Percentiles rank a stretch among this genome's conserved stretches.
These are phyloP conservation scores for Thalpophila matura DNA, from an alignment of 2,888 invertebrate species.

Conservation along the genomic window DNA sequence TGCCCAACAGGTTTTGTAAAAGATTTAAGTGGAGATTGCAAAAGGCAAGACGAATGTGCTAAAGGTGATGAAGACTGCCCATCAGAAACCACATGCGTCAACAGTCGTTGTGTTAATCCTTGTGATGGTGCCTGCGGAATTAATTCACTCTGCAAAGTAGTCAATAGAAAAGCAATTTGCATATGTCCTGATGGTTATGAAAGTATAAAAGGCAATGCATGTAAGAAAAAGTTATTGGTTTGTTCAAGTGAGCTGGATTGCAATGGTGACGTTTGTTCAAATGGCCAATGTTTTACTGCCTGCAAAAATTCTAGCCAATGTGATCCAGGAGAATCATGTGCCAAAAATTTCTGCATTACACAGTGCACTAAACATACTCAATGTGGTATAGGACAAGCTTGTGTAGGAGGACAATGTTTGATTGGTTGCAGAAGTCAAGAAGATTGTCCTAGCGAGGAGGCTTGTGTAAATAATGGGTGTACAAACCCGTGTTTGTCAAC, in stretches of 20 bases:
- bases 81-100: slow-evolving; percentile 93
- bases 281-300: slow-evolving; percentile 95
- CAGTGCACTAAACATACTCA: slow-evolving; percentile 95
- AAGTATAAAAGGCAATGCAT: slow-evolving; percentile 92
- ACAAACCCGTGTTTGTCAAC: slow-evolving; percentile 95
- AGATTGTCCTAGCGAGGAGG: slow-evolving; percentile 94
- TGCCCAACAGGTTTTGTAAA: slow-evolving; percentile 95
- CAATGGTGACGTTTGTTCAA: slow-evolving; percentile 94
- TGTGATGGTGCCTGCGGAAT: slow-evolving; percentile 95
- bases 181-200: slow-evolving; percentile 94
- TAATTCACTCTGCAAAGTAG: slow-evolving; percentile 95
- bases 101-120: slow-evolving; percentile 94
- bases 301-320: slow-evolving; percentile 95
- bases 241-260: slow-evolving; percentile 95
- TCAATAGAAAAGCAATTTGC: slow-evolving; percentile 94
- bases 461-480: slow-evolving; percentile 96
- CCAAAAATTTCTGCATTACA: slow-evolving; percentile 94
- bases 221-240: slow-evolving; percentile 92
- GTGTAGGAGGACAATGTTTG: slow-evolving; percentile 94
- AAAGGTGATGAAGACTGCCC: slow-evolving; percentile 95
- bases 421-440: slow-evolving; percentile 96
- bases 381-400: slow-evolving; percentile 95
- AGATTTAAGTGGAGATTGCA: slow-evolving; percentile 94
- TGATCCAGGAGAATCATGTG: slow-evolving; percentile 94
- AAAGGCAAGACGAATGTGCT: slow-evolving; percentile 94